Percentiles rank a stretch among this genome's conserved stretches.
Evolutionary conservation across 30 jellyfish, hydroid and myxozoan genomes (phyloP).

Genomic region (Turritopsis dohrnii): DNA sequence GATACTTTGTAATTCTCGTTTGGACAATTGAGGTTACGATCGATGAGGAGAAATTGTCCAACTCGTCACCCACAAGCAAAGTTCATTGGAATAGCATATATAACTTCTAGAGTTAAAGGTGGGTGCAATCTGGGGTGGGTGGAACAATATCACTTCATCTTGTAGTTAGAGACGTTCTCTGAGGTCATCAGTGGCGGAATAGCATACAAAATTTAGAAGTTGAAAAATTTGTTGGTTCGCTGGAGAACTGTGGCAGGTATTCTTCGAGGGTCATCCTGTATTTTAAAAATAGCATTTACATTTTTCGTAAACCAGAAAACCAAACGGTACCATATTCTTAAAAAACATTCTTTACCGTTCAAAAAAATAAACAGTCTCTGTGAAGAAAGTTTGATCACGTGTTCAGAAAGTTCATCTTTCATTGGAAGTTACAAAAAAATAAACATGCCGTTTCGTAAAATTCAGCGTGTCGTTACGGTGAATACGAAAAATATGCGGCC

Average conservation of each 20-base stretch:
- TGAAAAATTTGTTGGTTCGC: too few relatives aligned
- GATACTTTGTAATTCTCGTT: neutral
- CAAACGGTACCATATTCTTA: neutral
- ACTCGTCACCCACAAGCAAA: neutral
- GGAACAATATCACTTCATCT: too few relatives aligned
- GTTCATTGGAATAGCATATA: neutral
- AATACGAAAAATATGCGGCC: too few relatives aligned
- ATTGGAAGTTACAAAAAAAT: too few relatives aligned
- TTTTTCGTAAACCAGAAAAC: neutral
- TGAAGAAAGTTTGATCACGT: too few relatives aligned
- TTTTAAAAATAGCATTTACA: neutral
- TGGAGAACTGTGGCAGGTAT: too few relatives aligned
- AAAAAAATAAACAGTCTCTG: neutral
- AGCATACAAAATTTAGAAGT: too few relatives aligned
- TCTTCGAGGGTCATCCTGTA: neutral
- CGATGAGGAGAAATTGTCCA: neutral
- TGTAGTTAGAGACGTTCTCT: too few relatives aligned
- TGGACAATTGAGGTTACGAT: neutral
- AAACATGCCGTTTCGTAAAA: too few relatives aligned
- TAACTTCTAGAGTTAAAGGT: neutral
- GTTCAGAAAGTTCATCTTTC: too few relatives aligned
- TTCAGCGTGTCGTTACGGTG: too few relatives aligned
- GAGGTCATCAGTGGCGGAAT: too few relatives aligned
- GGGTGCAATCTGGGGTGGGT: neutral
- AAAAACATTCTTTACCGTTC: neutral